Evolutionary conservation across 2,888 invertebrate genomes (phyloP).

Genomic region (Conomelus anceps): DNA sequence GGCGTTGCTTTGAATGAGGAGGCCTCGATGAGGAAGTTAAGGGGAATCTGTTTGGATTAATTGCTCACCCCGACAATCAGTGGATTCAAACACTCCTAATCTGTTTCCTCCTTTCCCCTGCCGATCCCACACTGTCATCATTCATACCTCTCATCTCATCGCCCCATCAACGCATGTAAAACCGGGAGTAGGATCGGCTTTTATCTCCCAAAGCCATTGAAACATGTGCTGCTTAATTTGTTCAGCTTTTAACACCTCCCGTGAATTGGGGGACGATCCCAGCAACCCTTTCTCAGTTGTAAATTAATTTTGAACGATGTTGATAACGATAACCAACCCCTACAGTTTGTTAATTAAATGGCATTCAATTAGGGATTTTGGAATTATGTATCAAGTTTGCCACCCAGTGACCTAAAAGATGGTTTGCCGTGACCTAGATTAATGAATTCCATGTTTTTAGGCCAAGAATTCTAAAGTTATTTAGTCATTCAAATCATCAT

Average conservation of each 20-base stretch:
- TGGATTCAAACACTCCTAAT: constrained; percentile 4
- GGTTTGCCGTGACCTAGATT: not conserved
- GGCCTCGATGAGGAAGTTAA: too few relatives aligned
- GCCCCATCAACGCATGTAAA: not conserved
- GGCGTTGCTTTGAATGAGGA: not conserved
- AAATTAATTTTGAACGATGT: not conserved
- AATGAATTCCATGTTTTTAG: too few relatives aligned
- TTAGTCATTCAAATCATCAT: not conserved
- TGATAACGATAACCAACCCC: not conserved
- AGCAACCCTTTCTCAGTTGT: not conserved
- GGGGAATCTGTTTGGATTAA: constrained; percentile 1
- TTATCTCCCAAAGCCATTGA: not conserved
- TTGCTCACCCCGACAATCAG: constrained; percentile 6
- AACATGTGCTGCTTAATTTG: not conserved
- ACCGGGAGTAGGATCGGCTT: not conserved
- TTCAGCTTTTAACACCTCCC: not conserved
- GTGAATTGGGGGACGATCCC: not conserved
- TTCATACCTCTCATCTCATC: not conserved
- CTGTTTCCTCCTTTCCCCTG: not conserved
- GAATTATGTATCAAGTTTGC: not conserved
- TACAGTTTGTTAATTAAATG: not conserved
- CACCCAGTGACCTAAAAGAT: not conserved
- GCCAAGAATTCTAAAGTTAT: too few relatives aligned
- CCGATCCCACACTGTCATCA: not conserved
- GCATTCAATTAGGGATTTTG: not conserved